These are phyloP conservation scores for Chaetogeoica ovagalla DNA, from an alignment of 2,888 invertebrate genomes.

Conservation along the genomic window DNA sequence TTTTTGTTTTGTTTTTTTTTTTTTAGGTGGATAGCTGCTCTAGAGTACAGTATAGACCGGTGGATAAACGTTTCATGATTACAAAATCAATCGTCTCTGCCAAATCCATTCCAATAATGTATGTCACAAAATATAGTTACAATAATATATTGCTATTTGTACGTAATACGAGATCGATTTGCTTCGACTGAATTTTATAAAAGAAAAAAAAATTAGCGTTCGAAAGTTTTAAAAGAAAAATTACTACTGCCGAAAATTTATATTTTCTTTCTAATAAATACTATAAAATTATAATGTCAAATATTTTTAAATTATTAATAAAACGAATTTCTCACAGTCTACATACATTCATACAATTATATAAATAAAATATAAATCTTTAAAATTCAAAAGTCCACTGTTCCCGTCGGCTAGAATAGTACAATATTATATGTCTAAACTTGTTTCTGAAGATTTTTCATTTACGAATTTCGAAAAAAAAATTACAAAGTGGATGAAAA, in stretches of 20 bases:
- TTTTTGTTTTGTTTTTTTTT: conserved; percentile 53
- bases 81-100: background rate
- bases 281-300: background rate
- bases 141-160: background rate
- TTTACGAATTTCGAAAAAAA: too few relatives aligned
- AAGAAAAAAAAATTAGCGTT: background rate
- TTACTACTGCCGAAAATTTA: background rate
- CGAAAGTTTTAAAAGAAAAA: background rate
- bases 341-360: too few relatives aligned
- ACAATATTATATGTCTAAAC: too few relatives aligned
- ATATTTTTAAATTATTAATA: too few relatives aligned
- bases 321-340: too few relatives aligned
- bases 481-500: too few relatives aligned
- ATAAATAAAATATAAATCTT: too few relatives aligned
- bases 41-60: conserved; percentile 92
- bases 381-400: too few relatives aligned
- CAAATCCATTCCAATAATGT: conserved; percentile 25
- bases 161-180: too few relatives aligned
- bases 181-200: too few relatives aligned
- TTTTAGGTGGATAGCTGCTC: conserved; percentile 87
- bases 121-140: background rate
- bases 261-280: background rate
- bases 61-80: conserved; percentile 62
- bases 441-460: too few relatives aligned
- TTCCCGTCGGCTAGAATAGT: too few relatives aligned